Conservation (phyloP, 1,140 invertebrate genomes). For the Drosophila arawakana region DNA sequence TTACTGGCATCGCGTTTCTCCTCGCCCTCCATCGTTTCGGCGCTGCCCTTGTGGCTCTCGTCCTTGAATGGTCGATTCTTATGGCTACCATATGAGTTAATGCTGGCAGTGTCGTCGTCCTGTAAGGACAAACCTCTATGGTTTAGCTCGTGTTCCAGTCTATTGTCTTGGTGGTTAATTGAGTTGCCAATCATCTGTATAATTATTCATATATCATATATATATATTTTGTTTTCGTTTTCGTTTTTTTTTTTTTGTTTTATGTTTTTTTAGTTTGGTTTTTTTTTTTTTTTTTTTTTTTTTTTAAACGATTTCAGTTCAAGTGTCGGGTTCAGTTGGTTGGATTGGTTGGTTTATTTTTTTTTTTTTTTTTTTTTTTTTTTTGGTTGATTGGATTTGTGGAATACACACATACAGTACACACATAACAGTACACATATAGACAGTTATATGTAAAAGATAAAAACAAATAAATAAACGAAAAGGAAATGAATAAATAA, state of each 20-base stretch:
- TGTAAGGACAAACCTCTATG: constrained; percentile 88
- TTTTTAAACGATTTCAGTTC: constrained; percentile 68
- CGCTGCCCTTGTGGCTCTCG: constrained; percentile 94
- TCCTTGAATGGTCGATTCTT: constrained; percentile 95
- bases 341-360: constrained; percentile 62
- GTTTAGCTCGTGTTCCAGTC: constrained; percentile 90
- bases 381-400: constrained; percentile 68
- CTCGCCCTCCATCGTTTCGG: constrained; percentile 92
- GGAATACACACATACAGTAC: constrained; percentile 58
- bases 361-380: constrained; percentile 51
- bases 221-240: constrained; percentile 47
- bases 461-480: constrained; percentile 72
- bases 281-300: constrained; percentile 38
- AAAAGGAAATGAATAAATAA: constrained; percentile 76
- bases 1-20: constrained; percentile 96
- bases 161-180: constrained; percentile 90
- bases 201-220: constrained; percentile 67
- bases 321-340: constrained; percentile 71
- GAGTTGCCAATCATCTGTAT: constrained; percentile 87
- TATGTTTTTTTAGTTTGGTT: constrained; percentile 26
- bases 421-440: constrained; percentile 76
- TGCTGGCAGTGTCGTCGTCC: constrained; percentile 91
- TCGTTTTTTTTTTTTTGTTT: constrained; percentile 44
- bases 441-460: constrained; percentile 77
- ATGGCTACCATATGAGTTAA: constrained; percentile 96